A percentile compares a stretch with the other conserved stretches of the same genome.
Evolutionary conservation across 1,140 invertebrate species (phyloP).

Genomic region (Conus ventricosus): DNA sequence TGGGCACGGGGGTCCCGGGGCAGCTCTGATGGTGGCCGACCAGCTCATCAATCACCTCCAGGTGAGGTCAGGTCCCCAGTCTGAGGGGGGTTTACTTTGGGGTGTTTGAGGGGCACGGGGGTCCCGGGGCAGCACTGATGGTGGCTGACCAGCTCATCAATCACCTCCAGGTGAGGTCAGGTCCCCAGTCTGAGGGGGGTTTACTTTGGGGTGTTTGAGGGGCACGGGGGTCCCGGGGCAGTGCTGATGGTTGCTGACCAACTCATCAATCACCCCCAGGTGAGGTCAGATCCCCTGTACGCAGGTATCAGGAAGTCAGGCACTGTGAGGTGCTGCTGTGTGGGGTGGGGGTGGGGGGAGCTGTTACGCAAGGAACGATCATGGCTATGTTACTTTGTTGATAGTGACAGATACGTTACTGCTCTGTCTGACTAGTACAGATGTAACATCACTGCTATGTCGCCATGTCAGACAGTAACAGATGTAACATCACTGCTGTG

Average conservation of each 20-base stretch:
- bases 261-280: conserved; percentile 87
- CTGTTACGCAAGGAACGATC: too few relatives aligned
- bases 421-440: too few relatives aligned
- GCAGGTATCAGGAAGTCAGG: too few relatives aligned
- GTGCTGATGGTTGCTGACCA: conserved; percentile 86
- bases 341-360: too few relatives aligned
- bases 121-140: conserved; percentile 85
- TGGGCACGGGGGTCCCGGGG: conserved; percentile 85
- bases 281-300: conserved; percentile 57
- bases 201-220: conserved; percentile 80
- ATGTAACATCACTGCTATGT: too few relatives aligned
- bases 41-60: conserved; percentile 86
- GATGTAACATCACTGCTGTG: too few relatives aligned
- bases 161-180: conserved; percentile 78
- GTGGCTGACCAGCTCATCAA: conserved; percentile 86
- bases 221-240: conserved; percentile 89
- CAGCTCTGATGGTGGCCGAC: conserved; percentile 85
- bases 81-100: background rate
- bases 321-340: too few relatives aligned
- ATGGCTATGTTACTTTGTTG: too few relatives aligned
- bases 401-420: too few relatives aligned
- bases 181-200: conserved; percentile 78
- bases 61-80: conserved; percentile 21
- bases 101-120: conserved; percentile 82
- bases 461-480: too few relatives aligned